Evolutionary conservation across 2,797 vertebrate genomes (phyloP).

Genomic region (Ceryle rudis): DNA sequence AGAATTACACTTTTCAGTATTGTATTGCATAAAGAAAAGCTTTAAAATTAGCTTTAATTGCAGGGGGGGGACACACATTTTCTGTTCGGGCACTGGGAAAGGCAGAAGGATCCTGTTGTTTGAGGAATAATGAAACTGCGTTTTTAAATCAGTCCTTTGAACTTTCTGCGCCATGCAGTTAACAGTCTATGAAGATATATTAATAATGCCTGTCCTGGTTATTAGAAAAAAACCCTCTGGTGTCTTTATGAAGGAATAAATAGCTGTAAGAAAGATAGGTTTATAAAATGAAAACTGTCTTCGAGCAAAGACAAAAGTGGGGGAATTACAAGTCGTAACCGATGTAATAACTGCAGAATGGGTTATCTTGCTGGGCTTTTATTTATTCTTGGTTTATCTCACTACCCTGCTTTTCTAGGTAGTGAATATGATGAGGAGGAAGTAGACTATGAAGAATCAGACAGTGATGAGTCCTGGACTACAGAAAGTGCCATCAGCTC

Average conservation of each 20-base stretch:
- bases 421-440: constrained; percentile 99
- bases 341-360: constrained; percentile 32
- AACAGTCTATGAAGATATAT: constrained; percentile 43
- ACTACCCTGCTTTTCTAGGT: constrained; percentile 78
- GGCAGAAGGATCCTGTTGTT: constrained; percentile 39
- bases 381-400: constrained; percentile 36
- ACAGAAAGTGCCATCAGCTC: constrained; percentile 99
- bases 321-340: constrained; percentile 25
- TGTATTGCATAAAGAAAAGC: constrained; percentile 76
- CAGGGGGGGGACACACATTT: neutral
- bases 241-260: constrained; percentile 29
- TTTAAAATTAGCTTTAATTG: constrained; percentile 69
- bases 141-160: constrained; percentile 49
- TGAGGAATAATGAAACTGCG: constrained; percentile 31
- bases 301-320: neutral
- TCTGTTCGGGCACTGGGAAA: neutral
- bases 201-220: constrained; percentile 16
- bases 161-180: neutral
- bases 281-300: constrained; percentile 44
- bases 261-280: neutral
- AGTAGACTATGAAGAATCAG: constrained; percentile 96
- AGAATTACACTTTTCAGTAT: constrained; percentile 80
- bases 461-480: constrained; percentile 99
- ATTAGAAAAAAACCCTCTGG: constrained; percentile 20
- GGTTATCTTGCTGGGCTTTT: neutral